phyloP scores from a whole-genome alignment of 2,888 invertebrate genomes.

The Nebria brevicollis region DNA sequence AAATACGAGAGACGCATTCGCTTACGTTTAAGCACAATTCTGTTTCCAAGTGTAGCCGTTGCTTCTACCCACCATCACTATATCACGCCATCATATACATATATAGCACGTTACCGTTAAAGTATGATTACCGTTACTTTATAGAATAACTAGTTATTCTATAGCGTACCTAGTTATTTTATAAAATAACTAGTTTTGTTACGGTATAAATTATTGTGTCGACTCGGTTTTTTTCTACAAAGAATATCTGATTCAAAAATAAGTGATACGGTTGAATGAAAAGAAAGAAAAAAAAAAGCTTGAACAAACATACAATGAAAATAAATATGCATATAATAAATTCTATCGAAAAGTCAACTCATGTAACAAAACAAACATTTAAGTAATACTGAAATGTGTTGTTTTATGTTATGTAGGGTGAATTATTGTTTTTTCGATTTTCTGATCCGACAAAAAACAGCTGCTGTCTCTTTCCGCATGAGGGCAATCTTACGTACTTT shows the following conservation, averaged over 20 bases:
- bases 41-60: background rate
- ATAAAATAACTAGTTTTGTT: no score
- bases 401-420: background rate
- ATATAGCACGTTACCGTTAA: background rate
- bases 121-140: no score
- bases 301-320: no score
- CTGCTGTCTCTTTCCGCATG: slow-evolving; percentile 48
- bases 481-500: slow-evolving; percentile 63
- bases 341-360: background rate
- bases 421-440: background rate
- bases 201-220: no score
- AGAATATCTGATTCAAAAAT: no score
- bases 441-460: slow-evolving; percentile 24
- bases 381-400: background rate
- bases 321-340: background rate
- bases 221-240: no score
- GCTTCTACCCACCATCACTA: background rate
- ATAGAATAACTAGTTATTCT: no score
- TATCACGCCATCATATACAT: background rate
- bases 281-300: no score
- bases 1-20: slow-evolving; percentile 43
- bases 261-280: no score
- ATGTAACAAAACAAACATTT: background rate
- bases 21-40: slow-evolving; percentile 17
- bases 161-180: no score